These are phyloP conservation scores for Micropoecilia bifurca DNA, from an alignment of 2,797 vertebrate species.

Conservation along the genomic window DNA sequence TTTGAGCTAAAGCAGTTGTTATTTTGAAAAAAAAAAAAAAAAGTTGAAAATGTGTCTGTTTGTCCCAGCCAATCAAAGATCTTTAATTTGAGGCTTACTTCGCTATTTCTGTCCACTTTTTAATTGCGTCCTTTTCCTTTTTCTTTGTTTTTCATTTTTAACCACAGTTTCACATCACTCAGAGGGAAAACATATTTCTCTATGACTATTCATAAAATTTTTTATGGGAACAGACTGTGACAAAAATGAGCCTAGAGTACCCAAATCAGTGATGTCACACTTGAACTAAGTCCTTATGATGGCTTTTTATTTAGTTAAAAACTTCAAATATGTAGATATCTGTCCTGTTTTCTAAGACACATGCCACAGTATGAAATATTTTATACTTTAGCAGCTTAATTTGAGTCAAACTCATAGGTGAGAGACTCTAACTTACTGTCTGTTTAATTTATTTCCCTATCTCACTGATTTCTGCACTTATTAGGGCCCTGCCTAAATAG, in stretches of 20 bases:
- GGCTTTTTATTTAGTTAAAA: background rate
- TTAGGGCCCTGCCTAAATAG: constrained; percentile 14
- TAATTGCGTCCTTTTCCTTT: background rate
- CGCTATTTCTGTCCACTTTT: background rate
- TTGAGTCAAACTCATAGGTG: background rate
- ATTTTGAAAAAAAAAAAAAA: background rate
- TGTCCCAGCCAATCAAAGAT: background rate
- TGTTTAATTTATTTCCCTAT: constrained; percentile 6
- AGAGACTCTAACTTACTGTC: background rate
- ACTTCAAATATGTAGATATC: background rate
- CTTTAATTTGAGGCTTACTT: background rate
- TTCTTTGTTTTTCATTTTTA: background rate
- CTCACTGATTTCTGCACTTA: background rate
- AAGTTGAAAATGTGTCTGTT: background rate
- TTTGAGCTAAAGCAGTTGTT: background rate
- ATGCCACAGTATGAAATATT: background rate
- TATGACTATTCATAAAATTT: background rate
- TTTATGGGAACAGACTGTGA: background rate
- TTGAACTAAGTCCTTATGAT: background rate
- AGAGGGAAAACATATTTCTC: background rate
- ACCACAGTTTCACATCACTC: background rate
- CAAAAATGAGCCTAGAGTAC: background rate
- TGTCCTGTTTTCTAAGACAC: background rate
- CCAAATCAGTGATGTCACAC: background rate
- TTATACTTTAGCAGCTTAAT: background rate